These are phyloP conservation scores for Mamestra configurata DNA, from an alignment of 1,140 invertebrate species.

Conservation along the genomic window DNA sequence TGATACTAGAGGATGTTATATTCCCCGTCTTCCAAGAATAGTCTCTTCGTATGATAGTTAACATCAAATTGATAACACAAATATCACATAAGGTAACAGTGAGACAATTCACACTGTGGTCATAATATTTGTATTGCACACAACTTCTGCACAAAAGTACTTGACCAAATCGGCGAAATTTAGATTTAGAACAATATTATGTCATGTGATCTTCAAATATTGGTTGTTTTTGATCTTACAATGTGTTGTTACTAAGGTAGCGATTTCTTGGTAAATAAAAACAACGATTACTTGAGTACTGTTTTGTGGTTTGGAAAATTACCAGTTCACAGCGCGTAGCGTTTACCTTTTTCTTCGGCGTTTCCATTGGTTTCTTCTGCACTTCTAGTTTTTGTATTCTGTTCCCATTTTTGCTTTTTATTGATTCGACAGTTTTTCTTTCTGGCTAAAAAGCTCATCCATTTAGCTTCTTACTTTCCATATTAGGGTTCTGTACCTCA, in stretches of 20 bases:
- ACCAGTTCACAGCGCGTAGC: neutral
- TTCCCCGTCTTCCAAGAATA: constrained; percentile 67
- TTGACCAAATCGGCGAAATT: constrained; percentile 40
- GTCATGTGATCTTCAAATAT: constrained; percentile 16
- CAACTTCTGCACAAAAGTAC: constrained; percentile 53
- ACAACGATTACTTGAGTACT: neutral
- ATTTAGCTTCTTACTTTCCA: too few relatives aligned
- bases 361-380: too few relatives aligned
- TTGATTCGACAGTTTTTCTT: too few relatives aligned
- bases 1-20: constrained; percentile 53
- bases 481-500: too few relatives aligned
- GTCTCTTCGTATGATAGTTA: constrained; percentile 52
- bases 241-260: neutral
- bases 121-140: constrained; percentile 50
- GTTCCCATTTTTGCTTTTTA: too few relatives aligned
- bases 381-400: too few relatives aligned
- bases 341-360: too few relatives aligned
- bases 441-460: too few relatives aligned
- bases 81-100: constrained; percentile 47
- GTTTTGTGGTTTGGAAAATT: neutral
- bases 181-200: constrained; percentile 38
- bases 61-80: constrained; percentile 59
- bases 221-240: constrained; percentile 9
- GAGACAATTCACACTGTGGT: constrained; percentile 57
- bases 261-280: neutral